Evolutionary conservation across 1,140 invertebrate genomes (phyloP).

Genomic region (Scaptomyza pallida): DNA sequence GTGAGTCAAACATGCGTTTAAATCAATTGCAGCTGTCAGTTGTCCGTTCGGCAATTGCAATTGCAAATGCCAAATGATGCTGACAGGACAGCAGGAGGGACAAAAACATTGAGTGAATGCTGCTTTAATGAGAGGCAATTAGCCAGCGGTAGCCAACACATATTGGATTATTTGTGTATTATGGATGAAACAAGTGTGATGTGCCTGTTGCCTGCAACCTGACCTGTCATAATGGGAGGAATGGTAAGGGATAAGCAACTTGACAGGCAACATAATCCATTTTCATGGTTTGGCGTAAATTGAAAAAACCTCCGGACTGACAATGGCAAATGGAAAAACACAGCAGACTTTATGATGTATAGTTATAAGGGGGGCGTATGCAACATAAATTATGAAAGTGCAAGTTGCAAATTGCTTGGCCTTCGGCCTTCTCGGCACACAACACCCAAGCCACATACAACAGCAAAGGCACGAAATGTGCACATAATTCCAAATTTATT

Average conservation of each 20-base stretch:
- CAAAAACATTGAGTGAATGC: slow-evolving; percentile 46
- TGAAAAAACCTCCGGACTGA: slow-evolving; percentile 42
- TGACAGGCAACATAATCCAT: slow-evolving; percentile 72
- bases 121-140: slow-evolving; percentile 66
- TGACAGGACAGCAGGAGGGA: slow-evolving; percentile 2
- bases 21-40: slow-evolving; percentile 58
- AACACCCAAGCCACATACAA: slow-evolving; percentile 10
- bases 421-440: slow-evolving; percentile 44
- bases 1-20: slow-evolving; percentile 31
- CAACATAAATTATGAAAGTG: slow-evolving; percentile 80
- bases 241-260: slow-evolving; percentile 34
- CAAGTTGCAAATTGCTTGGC: slow-evolving; percentile 79
- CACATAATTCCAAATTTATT: slow-evolving; percentile 81
- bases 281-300: slow-evolving; percentile 47
- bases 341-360: slow-evolving; percentile 18
- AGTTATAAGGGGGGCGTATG: slow-evolving; percentile 44
- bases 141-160: slow-evolving; percentile 16
- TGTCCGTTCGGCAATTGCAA: slow-evolving; percentile 8
- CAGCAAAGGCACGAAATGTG: slow-evolving; percentile 66
- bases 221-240: slow-evolving; percentile 18
- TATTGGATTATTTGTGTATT: slow-evolving; percentile 5
- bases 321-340: slow-evolving; percentile 16
- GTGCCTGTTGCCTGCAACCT: neutral
- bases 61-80: slow-evolving; percentile 14
- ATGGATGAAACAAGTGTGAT: neutral